Evolutionary conservation across 2,888 invertebrate species (phyloP), one percentile per base, ranked within the genome.

Genomic region (Mimachlamys varia): DNA sequence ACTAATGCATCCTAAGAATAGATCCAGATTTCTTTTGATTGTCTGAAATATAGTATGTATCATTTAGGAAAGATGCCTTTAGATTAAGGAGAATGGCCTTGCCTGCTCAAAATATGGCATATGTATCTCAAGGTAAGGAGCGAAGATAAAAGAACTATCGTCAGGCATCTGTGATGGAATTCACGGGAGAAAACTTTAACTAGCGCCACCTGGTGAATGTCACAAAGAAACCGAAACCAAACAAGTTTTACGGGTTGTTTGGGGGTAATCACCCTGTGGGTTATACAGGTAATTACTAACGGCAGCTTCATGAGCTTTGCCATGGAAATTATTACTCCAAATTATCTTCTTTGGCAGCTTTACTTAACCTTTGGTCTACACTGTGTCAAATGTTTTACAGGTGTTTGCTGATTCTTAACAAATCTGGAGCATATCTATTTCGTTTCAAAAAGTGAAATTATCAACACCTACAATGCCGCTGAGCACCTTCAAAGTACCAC

Each of bases 291-390:
- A 62, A 62, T 62, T 22, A 62, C 62, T 27, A 3, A 62, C 62
- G 62, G 62, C 62, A 62, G n/a, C n/a, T 62, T 62, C 62, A 62
- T 19, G 62, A 62, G 62, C 62, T 62, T 10, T n/a, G 62, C 62
- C 22, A n/a, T 62, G 62, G 62, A 62, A 62, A 62, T 62, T 62
- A 62, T 62, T 62, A 62, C 27, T 10, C 10, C 27, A 27, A 62
- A 62, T 62, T 62, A 62, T 62, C 22, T n/a, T 27, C 22, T 62
- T 62, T 62, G 62, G n/a, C 62, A 13, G 22, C 62, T n/a, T 62
- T n/a, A 62, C 62, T n/a, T 62, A 62, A 22, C 62, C 62, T 62
- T 27, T 62, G n/a, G 62, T 62, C 62, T 27, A 2, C 27, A n/a
- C 22, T n/a, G 62, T 62, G 62, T 62, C 62, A 62, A n/a, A 27